Evolutionary conservation across 1,140 invertebrate species (phyloP), one percentile per base, ranked within the genome.

Genomic region (Chrysopa pallens): DNA sequence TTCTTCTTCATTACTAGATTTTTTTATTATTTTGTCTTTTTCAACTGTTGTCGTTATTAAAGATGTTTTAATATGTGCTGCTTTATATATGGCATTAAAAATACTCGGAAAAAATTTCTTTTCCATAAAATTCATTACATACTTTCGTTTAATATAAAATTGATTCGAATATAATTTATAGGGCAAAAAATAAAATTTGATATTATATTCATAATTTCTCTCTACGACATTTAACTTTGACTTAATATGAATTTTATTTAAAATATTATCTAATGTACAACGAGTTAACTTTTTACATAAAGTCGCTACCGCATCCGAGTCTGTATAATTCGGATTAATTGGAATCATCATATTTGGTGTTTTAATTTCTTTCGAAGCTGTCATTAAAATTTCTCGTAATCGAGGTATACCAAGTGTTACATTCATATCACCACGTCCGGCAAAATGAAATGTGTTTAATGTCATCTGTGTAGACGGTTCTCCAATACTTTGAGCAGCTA

Each of bases 401-500:
- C 95, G 74, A 1, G 94, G 95, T 50, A 98, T 97, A 73, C 89
- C 94, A 1, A 98, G 68, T 0, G 96, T 99, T 0, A 99, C 93
- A 63, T 99, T 99, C 92, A 98, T 98, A 64, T 98, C 96, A 71
- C 94, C 93, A 67, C 92, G 78, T 61, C 96, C 96, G 51, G 96
- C 95, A 67, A 98, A 98, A 60, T 99, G 96, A 64, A 99, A 99
- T 29, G 96, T 99, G 55, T 99, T 99, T 47, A 99, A 61, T 51
- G 96, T 99, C 95, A 99, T 98, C 68, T 99, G 95, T 43, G 96
- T 99, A 4, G 93, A 97, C 0, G 95, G 95, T 66, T 99, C 96
- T 45, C 94, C 94, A 50, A 98, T 84, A 7, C 91, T 96, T 69
- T 85, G 82, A 14, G 94, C 94, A 13, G 94, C 94, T 42, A 98